Evolutionary conservation across 2,888 invertebrate genomes (phyloP).

Genomic region (Cephus sareptanus): DNA sequence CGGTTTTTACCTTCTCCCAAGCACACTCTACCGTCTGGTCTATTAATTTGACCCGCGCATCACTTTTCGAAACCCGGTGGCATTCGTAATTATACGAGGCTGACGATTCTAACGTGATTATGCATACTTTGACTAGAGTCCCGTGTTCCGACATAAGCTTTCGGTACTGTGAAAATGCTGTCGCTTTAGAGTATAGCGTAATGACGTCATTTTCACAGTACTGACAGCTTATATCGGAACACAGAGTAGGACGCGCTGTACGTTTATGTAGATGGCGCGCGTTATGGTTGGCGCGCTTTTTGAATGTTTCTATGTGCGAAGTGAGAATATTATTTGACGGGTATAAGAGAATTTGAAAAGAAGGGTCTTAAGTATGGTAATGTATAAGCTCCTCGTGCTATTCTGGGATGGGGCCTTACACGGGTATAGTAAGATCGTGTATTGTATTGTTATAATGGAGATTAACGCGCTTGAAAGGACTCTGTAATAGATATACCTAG

Average conservation of each 20-base stretch:
- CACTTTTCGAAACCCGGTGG: background rate
- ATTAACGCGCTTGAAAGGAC: constrained; percentile 39
- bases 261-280: background rate
- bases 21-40: background rate
- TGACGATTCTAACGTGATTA: background rate
- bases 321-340: background rate
- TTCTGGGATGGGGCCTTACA: background rate
- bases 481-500: constrained; percentile 44
- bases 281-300: background rate
- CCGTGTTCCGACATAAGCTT: too few relatives aligned
- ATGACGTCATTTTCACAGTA: too few relatives aligned
- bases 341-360: background rate
- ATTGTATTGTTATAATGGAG: constrained; percentile 24
- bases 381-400: background rate
- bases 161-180: too few relatives aligned
- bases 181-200: too few relatives aligned
- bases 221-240: too few relatives aligned
- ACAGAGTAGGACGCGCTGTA: background rate
- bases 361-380: background rate
- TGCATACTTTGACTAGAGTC: background rate
- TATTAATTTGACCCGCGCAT: background rate
- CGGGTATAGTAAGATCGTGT: background rate
- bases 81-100: background rate
- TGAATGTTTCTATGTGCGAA: background rate
- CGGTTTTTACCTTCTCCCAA: background rate